Evolutionary conservation across 37 sponge, comb jelly and placozoan species (phyloP), one percentile per base, ranked within the genome.

Genomic region (Spongia lamella): DNA sequence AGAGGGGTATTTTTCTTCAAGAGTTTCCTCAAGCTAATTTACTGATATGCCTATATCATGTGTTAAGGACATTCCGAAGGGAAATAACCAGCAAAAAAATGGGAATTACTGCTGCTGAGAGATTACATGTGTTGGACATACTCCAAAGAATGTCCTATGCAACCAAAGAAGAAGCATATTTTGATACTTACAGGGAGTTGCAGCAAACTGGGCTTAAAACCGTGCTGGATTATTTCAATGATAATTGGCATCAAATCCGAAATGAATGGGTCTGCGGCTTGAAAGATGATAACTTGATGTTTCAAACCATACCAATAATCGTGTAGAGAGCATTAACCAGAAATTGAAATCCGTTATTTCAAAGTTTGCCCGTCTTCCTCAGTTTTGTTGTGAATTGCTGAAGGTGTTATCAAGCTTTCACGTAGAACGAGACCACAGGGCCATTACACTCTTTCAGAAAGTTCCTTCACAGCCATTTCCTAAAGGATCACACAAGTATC

Each of bases 71-170:
- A 26, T 24, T 76, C 30, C 1, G 65, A 1, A 63, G 77, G 6
- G 77, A 76, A 76, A 54, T 76, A 7, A 29, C 77, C 2, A 38
- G 63, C 32, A 53, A 76, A 16, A 76, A 76, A 51, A 63, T 63
- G 19, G 63, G 53, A 1, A 37, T 76, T 15, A 22, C 51, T 16
- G 64, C 6, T 22, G 77, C 52, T 9, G 64, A 76, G 26, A 61
- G 77, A n/a, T n/a, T n/a, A n/a, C n/a, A n/a, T n/a, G n/a, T n/a
- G n/a, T n/a, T n/a, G n/a, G n/a, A n/a, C n/a, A n/a, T n/a, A n/a
- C n/a, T n/a, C n/a, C n/a, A n/a, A n/a, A n/a, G n/a, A n/a, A n/a
- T n/a, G n/a, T n/a, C n/a, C n/a, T n/a, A n/a, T n/a, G n/a, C n/a
- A n/a, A n/a, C n/a, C n/a, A n/a, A n/a, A n/a, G n/a, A n/a, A n/a